Evolutionary conservation across 2,113 vertebrate species (phyloP).

Genomic region (Porphyrio hochstetteri): DNA sequence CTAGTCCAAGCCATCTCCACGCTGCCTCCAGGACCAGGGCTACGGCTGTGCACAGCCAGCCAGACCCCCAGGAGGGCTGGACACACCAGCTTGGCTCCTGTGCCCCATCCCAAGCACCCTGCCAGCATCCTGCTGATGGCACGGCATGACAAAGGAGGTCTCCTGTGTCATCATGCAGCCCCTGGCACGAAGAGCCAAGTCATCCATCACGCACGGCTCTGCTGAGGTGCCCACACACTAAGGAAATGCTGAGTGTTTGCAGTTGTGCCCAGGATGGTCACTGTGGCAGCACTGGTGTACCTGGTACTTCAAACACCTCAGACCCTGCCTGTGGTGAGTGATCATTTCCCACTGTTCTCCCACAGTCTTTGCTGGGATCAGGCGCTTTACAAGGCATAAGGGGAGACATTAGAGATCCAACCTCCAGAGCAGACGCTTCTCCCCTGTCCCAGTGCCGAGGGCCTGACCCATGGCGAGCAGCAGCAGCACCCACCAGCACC

Average conservation of each 20-base stretch:
- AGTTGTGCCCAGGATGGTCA: background rate
- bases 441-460: fast-evolving
- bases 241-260: too few relatives aligned
- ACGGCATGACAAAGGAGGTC: too few relatives aligned
- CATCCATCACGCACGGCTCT: too few relatives aligned
- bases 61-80: background rate
- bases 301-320: background rate
- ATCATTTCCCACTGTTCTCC: background rate
- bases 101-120: fast-evolving
- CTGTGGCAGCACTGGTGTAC: background rate
- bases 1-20: too few relatives aligned
- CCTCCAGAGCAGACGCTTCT: background rate
- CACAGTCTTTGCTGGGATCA: background rate
- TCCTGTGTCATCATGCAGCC: fast-evolving
- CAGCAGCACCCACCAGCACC: background rate
- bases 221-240: too few relatives aligned
- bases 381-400: background rate
- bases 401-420: background rate
- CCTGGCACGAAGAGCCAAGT: background rate
- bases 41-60: fast-evolving
- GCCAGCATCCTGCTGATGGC: too few relatives aligned
- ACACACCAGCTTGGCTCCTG: fast-evolving
- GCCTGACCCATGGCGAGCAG: background rate
- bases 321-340: background rate
- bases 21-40: background rate